Base-by-base conservation (phyloP, 2,113 vertebrate genomes). In the Vidua macroura region DNA sequence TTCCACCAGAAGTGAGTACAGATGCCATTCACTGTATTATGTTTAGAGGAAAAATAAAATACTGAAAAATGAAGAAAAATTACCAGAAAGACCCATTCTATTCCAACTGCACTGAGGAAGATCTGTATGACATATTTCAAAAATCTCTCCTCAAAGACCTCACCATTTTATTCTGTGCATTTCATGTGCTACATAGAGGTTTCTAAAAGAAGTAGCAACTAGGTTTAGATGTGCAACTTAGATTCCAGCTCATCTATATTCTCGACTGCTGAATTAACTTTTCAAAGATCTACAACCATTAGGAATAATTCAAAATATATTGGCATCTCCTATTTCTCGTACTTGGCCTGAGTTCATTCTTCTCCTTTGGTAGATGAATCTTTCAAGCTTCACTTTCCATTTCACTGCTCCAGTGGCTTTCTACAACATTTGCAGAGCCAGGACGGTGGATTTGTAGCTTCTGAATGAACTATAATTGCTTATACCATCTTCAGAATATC, bases 281-380 rank as follows among this genome's bases (percentile, higher is more conserved):
- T 88, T 79, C 80, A 33, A 80, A 83, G 28, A 53, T 62, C 79
- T 89, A 37, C 51, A 76, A 11, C 39, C 15, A 68, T 73, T 76
- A 95, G 23, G 33, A 92, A 88, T 77, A 92, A 80, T 91, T 94
- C 58, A 89, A 93, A 91, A 83, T 79, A 87, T n/a, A 73, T 79
- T 88, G 83, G 33, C 51, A 72, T 76, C 60, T 79, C 69, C 18
- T 78, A 39, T 63, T 78, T 95, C 89, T 87, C 11, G 20, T 92
- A 82, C 70, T 91, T 37, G 23, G 64, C 37, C 74, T 62, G 74
- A 88, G 66, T 79, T 92, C 23, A 66, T 48, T 49, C 70, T 91
- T 90, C 27, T 82, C 67, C 78, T 66, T 77, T 55, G 78, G 75
- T 70, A 92, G 63, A 82, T 17, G 49, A 79, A 76, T 63, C 51